Base-by-base conservation (phyloP, 2,797 vertebrate species). In the Vireo griseus region DNA sequence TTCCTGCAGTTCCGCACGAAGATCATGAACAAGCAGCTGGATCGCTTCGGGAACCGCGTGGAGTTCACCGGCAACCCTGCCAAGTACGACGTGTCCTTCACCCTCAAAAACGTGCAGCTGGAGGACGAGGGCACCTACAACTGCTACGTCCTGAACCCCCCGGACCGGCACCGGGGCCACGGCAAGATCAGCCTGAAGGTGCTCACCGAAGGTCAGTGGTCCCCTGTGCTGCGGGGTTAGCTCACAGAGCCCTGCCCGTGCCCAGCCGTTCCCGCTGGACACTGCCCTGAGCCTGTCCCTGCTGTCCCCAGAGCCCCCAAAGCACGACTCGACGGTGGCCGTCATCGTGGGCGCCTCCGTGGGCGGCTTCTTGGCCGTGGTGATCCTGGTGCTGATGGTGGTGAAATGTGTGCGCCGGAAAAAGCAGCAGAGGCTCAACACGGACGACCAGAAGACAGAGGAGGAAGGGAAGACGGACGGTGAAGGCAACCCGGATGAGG, bases 381-480 rank as follows among this genome's bases (percentile, higher is more conserved):
- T 99, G 84, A 99, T 99, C 97, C 98, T 99, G 83, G 98, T 98
- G 94, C 99, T 99, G 98, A 98, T 99, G 88, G 98, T 99, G 22
- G 98, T 99, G 94, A 99, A 99, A 68, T 99, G 99, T 6, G 98
- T 99, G 66, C 98, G 99, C 92, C 98, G 99, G 96, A 99, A 99
- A 97, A 98, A 98, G 94, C 99, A 99, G 96, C 99, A 99, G 98
- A 98, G 99, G 86, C 98, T 99, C 44, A 99, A 98, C 96, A 98
- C 99, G 0, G 99, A 99, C 1, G 99, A 98, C 96, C 98, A 99
- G 98, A 99, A 99, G 98, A 99, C 99, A 10, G 99, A 99, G 95
- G 99, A 99, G 96, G 99, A 99, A 91, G 99, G 98, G 52, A 99
- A 99, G 97, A 98, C 98, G 1, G 99, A 99, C 0, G 98, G 98